Percentiles rank a stretch among this genome's conserved stretches.
These are phyloP conservation scores for Gastrophysa polygoni DNA, from an alignment of 2,888 invertebrate genomes.

Conservation along the genomic window DNA sequence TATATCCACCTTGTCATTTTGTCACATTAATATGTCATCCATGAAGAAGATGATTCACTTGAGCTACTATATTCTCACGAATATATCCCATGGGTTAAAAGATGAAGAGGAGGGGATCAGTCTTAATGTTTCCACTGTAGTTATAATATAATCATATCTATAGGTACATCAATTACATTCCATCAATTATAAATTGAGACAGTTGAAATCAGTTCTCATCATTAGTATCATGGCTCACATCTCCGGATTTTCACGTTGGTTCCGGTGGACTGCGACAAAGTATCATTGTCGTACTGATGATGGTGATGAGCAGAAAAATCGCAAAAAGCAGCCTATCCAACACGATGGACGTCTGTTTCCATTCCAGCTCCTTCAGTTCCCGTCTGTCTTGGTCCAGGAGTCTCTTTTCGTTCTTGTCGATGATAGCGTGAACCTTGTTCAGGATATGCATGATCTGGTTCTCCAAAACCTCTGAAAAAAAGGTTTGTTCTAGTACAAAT, in stretches of 20 bases:
- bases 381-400: conserved; percentile 78
- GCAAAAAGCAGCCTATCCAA: conserved; percentile 79
- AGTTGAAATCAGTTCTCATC: not conserved
- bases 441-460: conserved; percentile 70
- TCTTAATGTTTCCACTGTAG: too few relatives aligned
- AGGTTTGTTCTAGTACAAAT: not conserved
- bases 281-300: conserved; percentile 80
- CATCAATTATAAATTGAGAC: too few relatives aligned
- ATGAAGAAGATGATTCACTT: too few relatives aligned
- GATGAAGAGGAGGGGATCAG: too few relatives aligned
- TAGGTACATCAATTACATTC: too few relatives aligned
- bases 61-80: too few relatives aligned
- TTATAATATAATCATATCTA: too few relatives aligned
- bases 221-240: too few relatives aligned
- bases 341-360: conserved; percentile 84
- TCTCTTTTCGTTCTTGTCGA: conserved; percentile 80
- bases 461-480: conserved; percentile 60
- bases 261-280: conserved; percentile 70
- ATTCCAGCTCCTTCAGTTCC: conserved; percentile 82
- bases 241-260: conserved; percentile 26
- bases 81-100: too few relatives aligned
- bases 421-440: conserved; percentile 73
- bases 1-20: too few relatives aligned
- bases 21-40: too few relatives aligned
- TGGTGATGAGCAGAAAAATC: conserved; percentile 77